Base-by-base conservation (phyloP, 2,888 invertebrate species). In the Cartodere bifasciata region DNA sequence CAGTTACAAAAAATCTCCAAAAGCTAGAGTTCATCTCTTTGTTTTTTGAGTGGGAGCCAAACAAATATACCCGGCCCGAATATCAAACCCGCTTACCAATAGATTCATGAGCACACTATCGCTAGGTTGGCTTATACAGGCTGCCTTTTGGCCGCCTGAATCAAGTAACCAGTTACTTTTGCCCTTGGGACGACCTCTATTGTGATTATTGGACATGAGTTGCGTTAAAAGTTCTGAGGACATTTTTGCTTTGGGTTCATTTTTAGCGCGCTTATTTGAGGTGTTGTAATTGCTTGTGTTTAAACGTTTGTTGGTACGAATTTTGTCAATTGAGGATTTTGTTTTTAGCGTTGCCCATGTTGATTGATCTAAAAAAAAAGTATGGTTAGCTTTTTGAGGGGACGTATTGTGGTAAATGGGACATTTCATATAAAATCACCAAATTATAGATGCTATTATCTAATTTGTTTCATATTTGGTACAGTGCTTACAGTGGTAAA, bases 11-110 rank as follows among this genome's bases (percentile, higher is more conserved):
- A n/a, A n/a, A n/a, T n/a, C n/a, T n/a, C n/a, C n/a, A 16, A 2
- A 7, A 11, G 2, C 14, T 23, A 3, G 13, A 28, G 35, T 50
- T 51, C 50, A 55, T 49, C 51, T 49, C 40, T 56, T 57, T 31
- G 52, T 46, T 40, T 50, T 56, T n/a, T n/a, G n/a, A 7, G 50
- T 44, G 50, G 77, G 78, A 58, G 80, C 76, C 63, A 83, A 70
- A 63, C 86, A 86, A 55, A 81, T 76, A 62, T 92, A 92, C 45
- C 91, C 92, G 46, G 88, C 84, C 65, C 83, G 83, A 58, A 85
- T 81, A 63, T 92, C 92, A 63, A 88, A 90, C 50, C 92, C 92
- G 70, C 85, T 88, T 65, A 92, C 83, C 67, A 92, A 72, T 47
- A 92, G 76, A 68, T 92, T 92, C 79, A 88, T 85, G 53, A 92